Conservation (phyloP, 2,888 invertebrate species). For the Sthenelais limicola region DNA sequence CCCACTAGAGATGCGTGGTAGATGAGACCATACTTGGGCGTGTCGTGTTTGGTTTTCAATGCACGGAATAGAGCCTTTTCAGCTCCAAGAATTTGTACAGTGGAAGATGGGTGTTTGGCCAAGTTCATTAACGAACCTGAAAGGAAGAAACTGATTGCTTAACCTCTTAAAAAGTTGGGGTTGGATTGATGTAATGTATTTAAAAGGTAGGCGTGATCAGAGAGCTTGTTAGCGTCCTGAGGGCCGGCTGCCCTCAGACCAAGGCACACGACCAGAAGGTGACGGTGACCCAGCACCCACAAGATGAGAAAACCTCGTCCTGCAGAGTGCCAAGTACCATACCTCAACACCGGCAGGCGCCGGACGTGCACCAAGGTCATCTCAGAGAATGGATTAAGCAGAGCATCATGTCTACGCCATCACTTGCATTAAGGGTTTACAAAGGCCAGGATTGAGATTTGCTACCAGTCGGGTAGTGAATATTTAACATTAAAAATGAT, state of each 20-base stretch:
- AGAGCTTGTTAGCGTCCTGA: background rate
- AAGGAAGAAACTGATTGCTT: background rate
- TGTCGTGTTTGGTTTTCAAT: conserved; percentile 96
- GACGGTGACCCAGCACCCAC: background rate
- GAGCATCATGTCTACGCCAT: conserved; percentile 27
- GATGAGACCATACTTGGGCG: conserved; percentile 98
- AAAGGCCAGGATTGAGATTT: too few species aligned
- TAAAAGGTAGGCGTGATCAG: conserved; percentile 5
- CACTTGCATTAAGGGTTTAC: too few species aligned
- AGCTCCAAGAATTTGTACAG: conserved; percentile 97
- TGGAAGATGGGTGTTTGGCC: conserved; percentile 98
- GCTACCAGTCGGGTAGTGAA: too few species aligned
- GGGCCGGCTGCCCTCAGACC: conserved; percentile 10
- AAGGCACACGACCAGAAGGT: background rate
- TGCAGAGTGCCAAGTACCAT: background rate
- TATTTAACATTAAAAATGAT: too few species aligned
- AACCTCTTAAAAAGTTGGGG: background rate
- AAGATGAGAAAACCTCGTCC: background rate
- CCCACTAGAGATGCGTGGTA: conserved; percentile 96
- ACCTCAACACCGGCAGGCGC: conserved; percentile 34
- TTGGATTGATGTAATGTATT: background rate
- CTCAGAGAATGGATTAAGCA: conserved; percentile 37
- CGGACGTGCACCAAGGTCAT: background rate
- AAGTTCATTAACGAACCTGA: conserved; percentile 89
- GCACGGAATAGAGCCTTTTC: conserved; percentile 98